Percentiles rank a stretch among this genome's conserved stretches.
Conservation (phyloP, 2,888 invertebrate genomes). For the Apotomis turbidana region DNA sequence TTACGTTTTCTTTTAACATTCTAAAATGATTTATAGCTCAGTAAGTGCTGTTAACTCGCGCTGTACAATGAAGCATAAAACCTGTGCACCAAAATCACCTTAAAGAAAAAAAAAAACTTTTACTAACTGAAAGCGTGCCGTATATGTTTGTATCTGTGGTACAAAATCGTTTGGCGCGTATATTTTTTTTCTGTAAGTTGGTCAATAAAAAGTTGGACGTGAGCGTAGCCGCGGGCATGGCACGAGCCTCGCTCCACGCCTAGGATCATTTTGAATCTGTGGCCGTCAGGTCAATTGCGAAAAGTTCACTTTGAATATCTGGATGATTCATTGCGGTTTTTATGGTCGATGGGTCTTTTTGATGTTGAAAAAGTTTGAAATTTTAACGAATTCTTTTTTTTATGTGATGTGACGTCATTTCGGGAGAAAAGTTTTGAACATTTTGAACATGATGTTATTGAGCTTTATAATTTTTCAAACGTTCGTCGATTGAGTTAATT, state of each 20-base stretch:
- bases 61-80: constrained; percentile 63
- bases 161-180: constrained; percentile 15
- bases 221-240: constrained; percentile 63
- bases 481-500: too few species aligned
- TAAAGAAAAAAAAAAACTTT: constrained; percentile 44
- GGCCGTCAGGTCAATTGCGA: constrained; percentile 57
- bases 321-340: constrained; percentile 38
- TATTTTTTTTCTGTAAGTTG: constrained; percentile 40
- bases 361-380: constrained; percentile 21
- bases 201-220: constrained; percentile 48
- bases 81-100: constrained; percentile 52
- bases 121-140: constrained; percentile 46
- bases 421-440: not conserved
- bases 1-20: constrained; percentile 38
- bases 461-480: too few species aligned
- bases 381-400: constrained; percentile 10
- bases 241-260: constrained; percentile 65
- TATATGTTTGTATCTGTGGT: not conserved
- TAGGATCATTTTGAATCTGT: constrained; percentile 62
- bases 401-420: not conserved
- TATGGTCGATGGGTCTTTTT: constrained; percentile 12
- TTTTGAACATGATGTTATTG: too few species aligned
- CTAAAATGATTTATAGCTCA: constrained; percentile 39
- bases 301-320: constrained; percentile 48
- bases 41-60: constrained; percentile 44